phyloP scores from a whole-genome alignment of 2,113 vertebrate genomes.

The Menura novaehollandiae region DNA sequence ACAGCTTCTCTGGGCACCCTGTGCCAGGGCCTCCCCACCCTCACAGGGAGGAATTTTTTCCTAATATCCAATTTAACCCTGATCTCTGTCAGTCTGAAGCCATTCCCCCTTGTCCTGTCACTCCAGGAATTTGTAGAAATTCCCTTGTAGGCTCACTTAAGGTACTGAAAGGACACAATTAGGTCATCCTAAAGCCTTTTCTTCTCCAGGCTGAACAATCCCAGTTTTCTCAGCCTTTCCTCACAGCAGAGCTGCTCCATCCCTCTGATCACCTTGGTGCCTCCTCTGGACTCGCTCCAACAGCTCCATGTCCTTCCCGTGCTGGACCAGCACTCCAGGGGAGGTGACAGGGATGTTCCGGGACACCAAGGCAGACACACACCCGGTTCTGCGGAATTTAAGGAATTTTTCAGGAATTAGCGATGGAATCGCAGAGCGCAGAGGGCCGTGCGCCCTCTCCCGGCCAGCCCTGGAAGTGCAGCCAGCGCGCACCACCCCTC shows the following conservation, averaged over 20 bases:
- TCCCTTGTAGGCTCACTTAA: neutral
- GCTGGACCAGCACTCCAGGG: too few relatives aligned
- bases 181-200: neutral
- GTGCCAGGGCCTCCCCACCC: neutral
- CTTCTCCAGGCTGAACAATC: neutral
- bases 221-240: neutral
- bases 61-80: neutral
- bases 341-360: neutral
- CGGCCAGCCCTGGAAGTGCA: neutral
- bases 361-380: fast-evolving
- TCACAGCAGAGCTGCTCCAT: neutral
- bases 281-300: neutral
- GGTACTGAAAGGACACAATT: neutral
- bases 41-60: neutral
- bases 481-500: fast-evolving
- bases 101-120: neutral
- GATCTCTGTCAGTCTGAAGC: neutral
- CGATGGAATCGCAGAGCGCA: neutral
- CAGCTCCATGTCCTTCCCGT: fast-evolving
- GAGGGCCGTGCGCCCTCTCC: conserved; percentile 6
- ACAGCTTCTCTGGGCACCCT: neutral
- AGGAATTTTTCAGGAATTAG: neutral
- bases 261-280: neutral
- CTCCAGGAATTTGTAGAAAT: neutral
- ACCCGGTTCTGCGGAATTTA: neutral